These are phyloP conservation scores for Chaetogeoica ovagalla DNA, from an alignment of 2,888 invertebrate species.

Conservation along the genomic window DNA sequence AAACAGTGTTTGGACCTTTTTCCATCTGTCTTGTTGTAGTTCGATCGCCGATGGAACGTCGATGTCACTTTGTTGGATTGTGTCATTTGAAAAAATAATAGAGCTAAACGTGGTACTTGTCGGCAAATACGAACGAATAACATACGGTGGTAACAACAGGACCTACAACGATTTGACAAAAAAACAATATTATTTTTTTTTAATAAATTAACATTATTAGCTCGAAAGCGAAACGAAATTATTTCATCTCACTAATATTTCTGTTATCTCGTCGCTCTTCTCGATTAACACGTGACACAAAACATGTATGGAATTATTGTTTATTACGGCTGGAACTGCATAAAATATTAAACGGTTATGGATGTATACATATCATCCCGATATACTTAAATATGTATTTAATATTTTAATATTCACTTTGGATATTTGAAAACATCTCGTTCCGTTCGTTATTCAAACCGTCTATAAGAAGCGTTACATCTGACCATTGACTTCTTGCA, in stretches of 20 bases:
- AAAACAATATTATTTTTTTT: no score
- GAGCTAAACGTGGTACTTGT: neutral
- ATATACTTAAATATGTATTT: no score
- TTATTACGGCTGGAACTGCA: neutral
- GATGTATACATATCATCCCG: no score
- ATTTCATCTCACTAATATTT: neutral
- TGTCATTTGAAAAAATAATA: neutral
- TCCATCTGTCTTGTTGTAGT: neutral
- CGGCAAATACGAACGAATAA: conserved; percentile 3
- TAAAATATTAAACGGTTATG: neutral
- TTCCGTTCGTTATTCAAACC: no score
- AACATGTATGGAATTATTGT: neutral
- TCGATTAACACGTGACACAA: neutral
- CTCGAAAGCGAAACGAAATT: no score
- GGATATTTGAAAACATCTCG: neutral
- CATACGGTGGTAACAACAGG: neutral
- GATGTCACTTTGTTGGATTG: neutral
- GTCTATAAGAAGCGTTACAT: neutral
- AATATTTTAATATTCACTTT: neutral
- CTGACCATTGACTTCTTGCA: neutral
- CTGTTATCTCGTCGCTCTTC: neutral
- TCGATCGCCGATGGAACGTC: neutral
- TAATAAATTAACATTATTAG: neutral
- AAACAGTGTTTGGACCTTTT: neutral
- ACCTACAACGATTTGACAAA: neutral